Percentiles rank a stretch among this genome's conserved stretches.
phyloP scores from a whole-genome alignment of 1,140 invertebrate genomes.

The Drosophila teissieri region DNA sequence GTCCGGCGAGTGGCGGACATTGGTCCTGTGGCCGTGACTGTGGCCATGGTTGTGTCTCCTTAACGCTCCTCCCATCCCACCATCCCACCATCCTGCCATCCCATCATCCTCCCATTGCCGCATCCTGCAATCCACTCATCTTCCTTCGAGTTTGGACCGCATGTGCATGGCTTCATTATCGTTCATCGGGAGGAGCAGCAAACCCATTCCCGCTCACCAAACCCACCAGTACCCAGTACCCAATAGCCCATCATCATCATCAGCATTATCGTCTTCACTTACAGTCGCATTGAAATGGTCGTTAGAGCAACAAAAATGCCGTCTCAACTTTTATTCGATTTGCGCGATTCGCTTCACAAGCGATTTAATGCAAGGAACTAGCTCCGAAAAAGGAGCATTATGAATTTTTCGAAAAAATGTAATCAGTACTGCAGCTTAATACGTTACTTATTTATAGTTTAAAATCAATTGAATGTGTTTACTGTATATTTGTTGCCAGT shows the following conservation, averaged over 20 bases:
- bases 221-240: conserved; percentile 3
- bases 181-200: conserved; percentile 23
- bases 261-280: conserved; percentile 42
- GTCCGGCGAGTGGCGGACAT: conserved; percentile 32
- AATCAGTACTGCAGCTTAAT: too few relatives aligned
- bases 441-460: too few relatives aligned
- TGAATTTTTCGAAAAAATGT: not conserved
- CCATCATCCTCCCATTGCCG: not conserved
- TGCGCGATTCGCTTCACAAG: conserved; percentile 39
- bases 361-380: conserved; percentile 29
- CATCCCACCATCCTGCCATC: not conserved
- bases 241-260: conserved; percentile 23
- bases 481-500: too few relatives aligned
- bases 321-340: conserved; percentile 47
- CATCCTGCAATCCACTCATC: not conserved
- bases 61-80: not conserved
- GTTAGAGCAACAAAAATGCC: conserved; percentile 61
- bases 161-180: conserved; percentile 76
- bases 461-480: too few relatives aligned
- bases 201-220: conserved; percentile 25
- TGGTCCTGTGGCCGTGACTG: conserved; percentile 61
- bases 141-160: conserved; percentile 20
- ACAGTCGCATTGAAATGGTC: conserved; percentile 39
- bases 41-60: conserved; percentile 17
- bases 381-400: not conserved